Evolutionary conservation across 1,140 invertebrate genomes (phyloP), one percentile per base, ranked within the genome.

Genomic region (Drosophila miranda): DNA sequence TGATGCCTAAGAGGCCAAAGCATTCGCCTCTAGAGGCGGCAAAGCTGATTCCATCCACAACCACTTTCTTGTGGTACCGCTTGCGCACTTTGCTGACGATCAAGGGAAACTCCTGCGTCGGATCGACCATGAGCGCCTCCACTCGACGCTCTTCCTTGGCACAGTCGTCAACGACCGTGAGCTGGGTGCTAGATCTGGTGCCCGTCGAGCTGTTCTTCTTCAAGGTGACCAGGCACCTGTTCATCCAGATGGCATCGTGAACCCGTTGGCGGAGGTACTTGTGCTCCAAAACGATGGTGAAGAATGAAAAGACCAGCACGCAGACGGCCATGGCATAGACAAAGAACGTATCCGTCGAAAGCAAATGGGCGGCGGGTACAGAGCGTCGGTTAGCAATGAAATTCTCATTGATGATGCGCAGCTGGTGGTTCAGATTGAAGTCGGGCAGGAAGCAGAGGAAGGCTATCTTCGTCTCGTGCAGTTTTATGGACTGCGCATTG

Each of bases 1-100:
- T 94, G 0, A 95, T 93, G 23, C 96, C 96, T 2, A 97, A 84
- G 14, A 97, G 91, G 2, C 96, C 97, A 92, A 97, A 97, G 89
- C 96, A 97, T 91, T 96, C 95, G 2, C 95, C 95, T n/a, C 93
- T 91, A 46, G 93, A 92, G 0, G 97, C 94, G 0, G 94, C 93
- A 78, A 97, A 94, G 80, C 93, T 94, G 2, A 97, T 79, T 45
- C 93, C 92, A 59, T 95, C 93, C 0, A 97, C 96, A 1, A 95
- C 95, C 5, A 91, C 71, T 30, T 88, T 61, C 0, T 57, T 49
- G 3, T 76, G 63, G 59, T 87, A 92, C 2, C 52, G 49, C 64
- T 92, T 92, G 2, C 73, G 49, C 6, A 92, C 53, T 46, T 90
- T 78, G 28, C 68, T 52, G 0, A 91, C 91, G 49, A 91, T 43